Evolutionary conservation across 2,888 invertebrate genomes (phyloP).

Genomic region (Pristionchus fissidentatus): DNA sequence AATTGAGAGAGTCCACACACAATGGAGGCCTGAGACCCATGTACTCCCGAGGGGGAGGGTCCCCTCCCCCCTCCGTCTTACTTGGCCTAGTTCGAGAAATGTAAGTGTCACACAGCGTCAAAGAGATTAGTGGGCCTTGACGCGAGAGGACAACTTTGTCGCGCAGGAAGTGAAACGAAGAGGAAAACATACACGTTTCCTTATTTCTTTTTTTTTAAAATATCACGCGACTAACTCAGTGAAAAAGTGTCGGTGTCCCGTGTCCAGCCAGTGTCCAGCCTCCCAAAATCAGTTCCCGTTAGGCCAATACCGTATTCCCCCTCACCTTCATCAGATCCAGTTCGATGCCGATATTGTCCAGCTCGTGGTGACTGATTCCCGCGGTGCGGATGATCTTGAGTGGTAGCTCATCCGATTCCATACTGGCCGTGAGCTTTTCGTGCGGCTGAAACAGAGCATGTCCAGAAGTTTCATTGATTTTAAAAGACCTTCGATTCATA

Average conservation of each 20-base stretch:
- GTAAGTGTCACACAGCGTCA: background rate
- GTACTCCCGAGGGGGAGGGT: background rate
- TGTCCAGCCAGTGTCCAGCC: no score
- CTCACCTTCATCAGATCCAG: slow-evolving; percentile 72
- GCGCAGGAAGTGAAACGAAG: no score
- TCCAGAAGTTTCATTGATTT: background rate
- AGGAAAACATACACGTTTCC: no score
- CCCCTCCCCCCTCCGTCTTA: background rate
- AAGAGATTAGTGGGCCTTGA: slow-evolving; percentile 24
- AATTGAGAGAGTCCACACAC: slow-evolving; percentile 12
- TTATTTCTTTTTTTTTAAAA: no score
- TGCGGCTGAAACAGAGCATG: slow-evolving; percentile 66
- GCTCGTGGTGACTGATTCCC: slow-evolving; percentile 70
- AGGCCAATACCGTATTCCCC: no score
- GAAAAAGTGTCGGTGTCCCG: no score
- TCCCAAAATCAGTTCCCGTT: no score
- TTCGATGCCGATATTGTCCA: slow-evolving; percentile 66
- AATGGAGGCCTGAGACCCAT: slow-evolving; percentile 17
- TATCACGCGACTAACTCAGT: no score
- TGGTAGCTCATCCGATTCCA: slow-evolving; percentile 68
- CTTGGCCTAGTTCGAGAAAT: slow-evolving; percentile 37
- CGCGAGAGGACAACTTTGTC: no score
- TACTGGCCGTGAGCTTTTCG: slow-evolving; percentile 70
- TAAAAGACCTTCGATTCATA: background rate
- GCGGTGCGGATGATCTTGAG: slow-evolving; percentile 69